phyloP scores from a whole-genome alignment of 1,140 invertebrate genomes.

The Microplitis demolitor region DNA sequence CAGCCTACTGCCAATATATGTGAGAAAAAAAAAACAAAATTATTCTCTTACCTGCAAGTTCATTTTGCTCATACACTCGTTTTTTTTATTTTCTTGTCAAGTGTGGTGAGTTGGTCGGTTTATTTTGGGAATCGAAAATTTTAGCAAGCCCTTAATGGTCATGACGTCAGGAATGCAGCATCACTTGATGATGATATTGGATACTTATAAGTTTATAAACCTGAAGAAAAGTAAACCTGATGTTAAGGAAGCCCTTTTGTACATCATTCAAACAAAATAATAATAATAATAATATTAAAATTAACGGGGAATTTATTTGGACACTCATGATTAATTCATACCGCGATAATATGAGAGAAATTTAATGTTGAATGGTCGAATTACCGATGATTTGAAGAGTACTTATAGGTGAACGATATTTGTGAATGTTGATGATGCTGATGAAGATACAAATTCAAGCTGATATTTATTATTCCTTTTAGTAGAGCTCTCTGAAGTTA shows the following conservation, averaged over 20 bases:
- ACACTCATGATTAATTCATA: not conserved
- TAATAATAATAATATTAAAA: not conserved
- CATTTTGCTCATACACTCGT: not conserved
- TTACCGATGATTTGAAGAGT: not conserved
- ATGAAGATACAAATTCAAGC: not conserved
- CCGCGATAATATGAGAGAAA: not conserved
- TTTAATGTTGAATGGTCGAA: not conserved
- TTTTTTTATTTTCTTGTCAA: not conserved
- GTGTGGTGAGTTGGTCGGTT: slow-evolving; percentile 16
- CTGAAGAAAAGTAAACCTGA: not conserved
- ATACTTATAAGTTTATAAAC: not conserved
- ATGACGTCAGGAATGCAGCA: not conserved
- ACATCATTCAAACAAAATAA: not conserved
- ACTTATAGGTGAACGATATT: not conserved
- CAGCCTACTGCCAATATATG: too few relatives aligned
- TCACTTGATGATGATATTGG: not conserved
- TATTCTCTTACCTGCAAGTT: slow-evolving; percentile 13
- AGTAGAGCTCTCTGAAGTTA: too few relatives aligned
- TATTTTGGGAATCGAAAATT: not conserved
- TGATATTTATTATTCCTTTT: too few relatives aligned
- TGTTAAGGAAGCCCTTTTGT: not conserved
- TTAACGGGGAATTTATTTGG: not conserved
- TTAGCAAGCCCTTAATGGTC: slow-evolving; percentile 14
- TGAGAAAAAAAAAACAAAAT: not conserved
- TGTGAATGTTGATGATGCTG: not conserved